Percentiles rank a stretch among this genome's conserved stretches.
phyloP scores from a whole-genome alignment of 2,797 vertebrate species.

The Rachycentron canadum region DNA sequence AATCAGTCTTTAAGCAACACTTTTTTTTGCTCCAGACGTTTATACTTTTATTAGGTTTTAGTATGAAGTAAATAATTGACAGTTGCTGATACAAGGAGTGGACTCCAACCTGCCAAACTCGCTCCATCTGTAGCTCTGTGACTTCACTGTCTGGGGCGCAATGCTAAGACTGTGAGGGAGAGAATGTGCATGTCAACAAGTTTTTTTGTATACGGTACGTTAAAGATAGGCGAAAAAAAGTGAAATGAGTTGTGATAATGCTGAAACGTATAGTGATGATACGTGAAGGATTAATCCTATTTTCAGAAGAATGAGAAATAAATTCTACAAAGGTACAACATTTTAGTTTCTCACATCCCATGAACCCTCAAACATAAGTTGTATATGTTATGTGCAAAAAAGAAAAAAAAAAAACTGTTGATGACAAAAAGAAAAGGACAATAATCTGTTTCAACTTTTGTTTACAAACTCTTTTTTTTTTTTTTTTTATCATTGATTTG shows the following conservation, averaged over 20 bases:
- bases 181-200: slow-evolving; percentile 74
- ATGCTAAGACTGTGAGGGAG: slow-evolving; percentile 49
- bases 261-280: slow-evolving; percentile 22
- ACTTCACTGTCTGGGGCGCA: slow-evolving; percentile 31
- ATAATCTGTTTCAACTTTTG: slow-evolving; percentile 46
- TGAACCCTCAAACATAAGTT: slow-evolving; percentile 49
- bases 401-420: background rate
- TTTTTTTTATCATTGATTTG: slow-evolving; percentile 39
- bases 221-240: slow-evolving; percentile 42
- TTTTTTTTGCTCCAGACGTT: background rate
- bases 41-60: background rate
- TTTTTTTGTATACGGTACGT: slow-evolving; percentile 59
- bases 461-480: slow-evolving; percentile 41
- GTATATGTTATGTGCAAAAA: slow-evolving; percentile 67
- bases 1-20: background rate
- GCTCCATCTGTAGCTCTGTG: slow-evolving; percentile 51
- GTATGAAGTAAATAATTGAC: background rate
- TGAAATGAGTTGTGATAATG: slow-evolving; percentile 34
- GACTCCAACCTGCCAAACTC: slow-evolving; percentile 19
- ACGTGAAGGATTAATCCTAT: slow-evolving; percentile 65
- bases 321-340: slow-evolving; percentile 46
- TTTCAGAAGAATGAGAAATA: slow-evolving; percentile 59
- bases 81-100: background rate
- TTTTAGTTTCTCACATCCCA: slow-evolving; percentile 9
- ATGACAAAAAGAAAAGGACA: slow-evolving; percentile 8